Evolutionary conservation across 2,888 invertebrate species (phyloP).

Genomic region (Bruchidius siliquastri): DNA sequence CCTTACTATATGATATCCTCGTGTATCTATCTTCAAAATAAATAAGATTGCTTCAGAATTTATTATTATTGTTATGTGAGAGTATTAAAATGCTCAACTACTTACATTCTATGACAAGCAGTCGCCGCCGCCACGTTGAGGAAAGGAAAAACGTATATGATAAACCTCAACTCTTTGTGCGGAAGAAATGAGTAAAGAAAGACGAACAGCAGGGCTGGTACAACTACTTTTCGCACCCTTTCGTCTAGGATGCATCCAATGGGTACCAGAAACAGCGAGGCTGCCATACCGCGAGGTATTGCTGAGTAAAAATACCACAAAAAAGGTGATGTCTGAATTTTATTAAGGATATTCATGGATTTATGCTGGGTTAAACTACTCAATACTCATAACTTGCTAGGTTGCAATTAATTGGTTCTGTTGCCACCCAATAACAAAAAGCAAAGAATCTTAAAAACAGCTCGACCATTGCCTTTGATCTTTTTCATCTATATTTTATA

Average conservation of each 20-base stretch:
- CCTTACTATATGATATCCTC: too few relatives aligned
- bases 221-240: conserved; percentile 62
- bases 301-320: conserved; percentile 99
- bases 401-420: too few relatives aligned
- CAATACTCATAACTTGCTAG: too few relatives aligned
- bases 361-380: neutral
- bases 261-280: conserved; percentile 75
- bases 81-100: conserved; percentile 28
- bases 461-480: too few relatives aligned
- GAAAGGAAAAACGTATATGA: conserved; percentile 94
- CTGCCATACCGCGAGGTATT: conserved; percentile 84
- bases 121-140: conserved; percentile 85
- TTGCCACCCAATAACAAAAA: too few relatives aligned
- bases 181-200: conserved; percentile 91
- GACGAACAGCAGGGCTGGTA: conserved; percentile 76
- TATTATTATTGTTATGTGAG: too few relatives aligned
- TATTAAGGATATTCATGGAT: conserved; percentile 38
- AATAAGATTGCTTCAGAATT: too few relatives aligned
- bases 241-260: conserved; percentile 70
- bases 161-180: conserved; percentile 96
- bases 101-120: conserved; percentile 85
- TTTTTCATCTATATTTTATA: too few relatives aligned
- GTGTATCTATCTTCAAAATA: too few relatives aligned
- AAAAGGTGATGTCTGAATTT: conserved; percentile 80
- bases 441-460: too few relatives aligned